Conservation (phyloP, 2,797 vertebrate species). For the Coreius guichenoti region DNA sequence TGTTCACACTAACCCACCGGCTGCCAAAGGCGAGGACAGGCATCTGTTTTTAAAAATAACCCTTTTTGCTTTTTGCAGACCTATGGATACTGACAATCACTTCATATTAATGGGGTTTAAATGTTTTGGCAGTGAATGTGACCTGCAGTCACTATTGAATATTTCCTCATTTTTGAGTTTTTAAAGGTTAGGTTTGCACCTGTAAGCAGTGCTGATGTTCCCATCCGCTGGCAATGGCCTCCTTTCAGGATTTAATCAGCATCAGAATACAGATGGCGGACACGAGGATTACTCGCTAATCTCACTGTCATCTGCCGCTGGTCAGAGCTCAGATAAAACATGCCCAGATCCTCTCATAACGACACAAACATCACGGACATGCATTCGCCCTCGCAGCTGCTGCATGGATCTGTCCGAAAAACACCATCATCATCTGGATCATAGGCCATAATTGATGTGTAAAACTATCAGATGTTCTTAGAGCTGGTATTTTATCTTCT, state of each 20-base stretch:
- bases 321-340: conserved; percentile 63
- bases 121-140: conserved; percentile 52
- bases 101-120: conserved; percentile 26
- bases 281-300: conserved; percentile 85
- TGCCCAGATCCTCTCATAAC: conserved; percentile 41
- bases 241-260: conserved; percentile 77
- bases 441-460: no score
- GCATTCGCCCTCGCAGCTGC: neutral
- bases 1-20: neutral
- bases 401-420: neutral
- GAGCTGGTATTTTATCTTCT: no score
- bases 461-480: no score
- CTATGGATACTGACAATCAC: neutral
- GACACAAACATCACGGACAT: neutral
- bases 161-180: conserved; percentile 14
- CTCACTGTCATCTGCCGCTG: conserved; percentile 79
- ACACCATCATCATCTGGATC: neutral
- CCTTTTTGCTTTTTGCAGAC: neutral
- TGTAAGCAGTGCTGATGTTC: conserved; percentile 76
- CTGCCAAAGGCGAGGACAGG: neutral
- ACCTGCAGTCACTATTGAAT: conserved; percentile 37
- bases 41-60: neutral
- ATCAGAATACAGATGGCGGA: conserved; percentile 79
- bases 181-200: conserved; percentile 71
- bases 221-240: conserved; percentile 73